Evolutionary conservation across 2,113 vertebrate genomes (phyloP).

Genomic region (Microcebus ravelobensis): DNA sequence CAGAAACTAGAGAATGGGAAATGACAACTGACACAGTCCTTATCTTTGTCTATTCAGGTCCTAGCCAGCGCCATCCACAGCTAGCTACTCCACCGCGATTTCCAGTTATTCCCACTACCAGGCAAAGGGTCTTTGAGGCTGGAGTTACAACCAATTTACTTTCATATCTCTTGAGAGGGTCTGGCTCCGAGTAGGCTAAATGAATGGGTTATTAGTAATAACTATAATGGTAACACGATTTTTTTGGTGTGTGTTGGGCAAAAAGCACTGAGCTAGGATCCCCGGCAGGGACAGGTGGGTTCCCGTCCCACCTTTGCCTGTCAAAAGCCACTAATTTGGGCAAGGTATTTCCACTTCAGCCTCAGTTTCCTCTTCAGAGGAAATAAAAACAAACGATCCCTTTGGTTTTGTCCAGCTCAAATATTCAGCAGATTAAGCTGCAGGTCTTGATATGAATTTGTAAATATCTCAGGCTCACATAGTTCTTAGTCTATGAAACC

Average conservation of each 20-base stretch:
- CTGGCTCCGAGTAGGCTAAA: background rate
- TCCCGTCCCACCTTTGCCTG: background rate
- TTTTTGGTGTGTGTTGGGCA: background rate
- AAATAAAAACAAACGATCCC: background rate
- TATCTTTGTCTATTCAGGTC: background rate
- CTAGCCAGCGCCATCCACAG: background rate
- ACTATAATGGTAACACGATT: background rate
- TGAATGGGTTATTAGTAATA: background rate
- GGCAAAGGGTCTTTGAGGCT: background rate
- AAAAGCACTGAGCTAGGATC: background rate
- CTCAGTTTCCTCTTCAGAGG: background rate
- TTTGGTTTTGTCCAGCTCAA: background rate
- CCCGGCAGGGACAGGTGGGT: accelerated
- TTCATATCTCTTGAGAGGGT: background rate
- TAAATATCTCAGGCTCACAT: background rate
- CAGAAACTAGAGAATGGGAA: background rate
- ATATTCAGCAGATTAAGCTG: background rate
- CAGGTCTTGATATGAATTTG: background rate
- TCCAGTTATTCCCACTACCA: background rate
- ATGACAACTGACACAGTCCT: background rate
- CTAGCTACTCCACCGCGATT: accelerated
- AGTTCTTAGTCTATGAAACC: background rate
- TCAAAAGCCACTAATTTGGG: background rate
- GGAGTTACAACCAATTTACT: background rate
- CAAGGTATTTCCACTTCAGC: background rate